Evolutionary conservation across 2,113 vertebrate species (phyloP).

Genomic region (Tragelaphus buxtoni): DNA sequence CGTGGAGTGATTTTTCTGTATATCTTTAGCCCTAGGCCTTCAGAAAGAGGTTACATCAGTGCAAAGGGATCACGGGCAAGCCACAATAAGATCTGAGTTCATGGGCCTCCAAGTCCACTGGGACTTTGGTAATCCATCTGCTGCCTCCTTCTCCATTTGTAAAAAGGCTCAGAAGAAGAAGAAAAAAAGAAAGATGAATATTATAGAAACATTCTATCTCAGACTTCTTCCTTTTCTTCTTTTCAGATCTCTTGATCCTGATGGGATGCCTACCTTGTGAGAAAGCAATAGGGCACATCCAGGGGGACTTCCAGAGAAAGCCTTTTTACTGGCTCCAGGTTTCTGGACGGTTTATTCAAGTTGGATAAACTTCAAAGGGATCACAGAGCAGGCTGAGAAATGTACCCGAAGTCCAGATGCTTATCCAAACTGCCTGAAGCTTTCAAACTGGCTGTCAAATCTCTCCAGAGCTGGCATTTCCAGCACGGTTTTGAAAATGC

Average conservation of each 20-base stretch:
- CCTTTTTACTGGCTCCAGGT: background rate
- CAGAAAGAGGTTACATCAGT: background rate
- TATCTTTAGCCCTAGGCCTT: background rate
- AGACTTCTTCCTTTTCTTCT: background rate
- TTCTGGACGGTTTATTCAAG: constrained; percentile 50
- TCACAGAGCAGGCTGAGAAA: constrained; percentile 61
- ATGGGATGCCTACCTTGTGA: background rate
- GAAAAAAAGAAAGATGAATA: background rate
- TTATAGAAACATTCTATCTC: background rate
- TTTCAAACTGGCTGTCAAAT: constrained; percentile 30
- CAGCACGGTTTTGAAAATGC: constrained; percentile 29
- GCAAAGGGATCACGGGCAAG: background rate
- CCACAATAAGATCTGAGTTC: background rate
- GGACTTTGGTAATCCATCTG: background rate
- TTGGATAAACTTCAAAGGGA: constrained; percentile 67
- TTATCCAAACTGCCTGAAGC: constrained; percentile 59
- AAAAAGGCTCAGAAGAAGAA: background rate
- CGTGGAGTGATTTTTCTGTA: background rate
- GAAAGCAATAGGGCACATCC: background rate
- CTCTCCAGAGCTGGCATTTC: constrained; percentile 25
- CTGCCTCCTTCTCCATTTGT: background rate
- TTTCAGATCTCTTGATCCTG: constrained; percentile 37
- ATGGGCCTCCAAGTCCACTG: background rate
- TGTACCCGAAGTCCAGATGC: constrained; percentile 36
- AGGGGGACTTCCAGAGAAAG: constrained; percentile 52